Evolutionary conservation across 2,113 vertebrate genomes (phyloP).

Genomic region (Manacus vitellinus): DNA sequence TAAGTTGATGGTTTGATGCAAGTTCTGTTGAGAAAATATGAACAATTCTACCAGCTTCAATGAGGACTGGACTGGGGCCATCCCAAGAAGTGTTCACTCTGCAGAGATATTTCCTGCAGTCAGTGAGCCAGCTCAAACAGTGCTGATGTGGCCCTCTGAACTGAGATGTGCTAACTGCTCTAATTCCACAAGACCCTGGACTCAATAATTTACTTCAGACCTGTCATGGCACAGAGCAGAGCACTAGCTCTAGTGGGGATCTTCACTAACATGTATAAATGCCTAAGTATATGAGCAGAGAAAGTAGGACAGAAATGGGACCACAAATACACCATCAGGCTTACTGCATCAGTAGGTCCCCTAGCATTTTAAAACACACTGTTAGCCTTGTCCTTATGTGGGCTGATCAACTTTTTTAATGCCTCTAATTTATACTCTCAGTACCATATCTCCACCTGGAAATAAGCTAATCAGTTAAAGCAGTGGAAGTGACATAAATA

Average conservation of each 20-base stretch:
- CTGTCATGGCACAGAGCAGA: background rate
- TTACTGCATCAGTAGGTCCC: background rate
- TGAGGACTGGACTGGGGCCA: background rate
- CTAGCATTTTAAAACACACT: background rate
- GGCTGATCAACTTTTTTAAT: background rate
- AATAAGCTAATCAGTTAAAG: background rate
- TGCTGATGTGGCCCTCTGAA: conserved; percentile 52
- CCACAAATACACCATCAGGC: background rate
- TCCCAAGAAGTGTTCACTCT: background rate
- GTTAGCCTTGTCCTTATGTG: background rate
- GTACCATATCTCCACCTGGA: background rate
- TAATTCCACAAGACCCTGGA: background rate
- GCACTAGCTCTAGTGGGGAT: background rate
- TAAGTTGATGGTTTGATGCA: background rate
- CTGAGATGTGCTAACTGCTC: background rate
- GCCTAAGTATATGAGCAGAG: background rate
- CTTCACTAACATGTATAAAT: background rate
- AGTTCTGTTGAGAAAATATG: background rate
- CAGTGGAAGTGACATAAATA: background rate
- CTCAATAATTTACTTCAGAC: background rate
- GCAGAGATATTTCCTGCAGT: conserved; percentile 44
- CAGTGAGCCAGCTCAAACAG: conserved; percentile 11
- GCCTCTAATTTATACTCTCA: background rate
- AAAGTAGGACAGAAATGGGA: background rate
- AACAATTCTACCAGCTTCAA: conserved; percentile 16